Evolutionary conservation across 2,888 invertebrate genomes (phyloP).

Genomic region (Aromia moschata): DNA sequence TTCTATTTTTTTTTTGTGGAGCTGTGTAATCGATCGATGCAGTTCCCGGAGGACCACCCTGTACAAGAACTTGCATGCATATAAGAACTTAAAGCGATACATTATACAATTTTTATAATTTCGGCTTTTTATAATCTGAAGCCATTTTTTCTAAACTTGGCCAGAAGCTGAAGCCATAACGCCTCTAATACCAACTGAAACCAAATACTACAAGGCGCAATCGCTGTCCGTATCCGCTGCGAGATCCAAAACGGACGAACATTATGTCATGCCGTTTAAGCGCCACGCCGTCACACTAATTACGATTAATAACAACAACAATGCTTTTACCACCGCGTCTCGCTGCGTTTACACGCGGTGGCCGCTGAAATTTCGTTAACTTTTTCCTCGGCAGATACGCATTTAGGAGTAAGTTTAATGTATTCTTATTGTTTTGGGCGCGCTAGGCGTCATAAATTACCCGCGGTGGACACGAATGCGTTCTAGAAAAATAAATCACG

Average conservation of each 20-base stretch:
- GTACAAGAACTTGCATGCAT: too few relatives aligned
- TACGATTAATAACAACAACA: slow-evolving; percentile 24
- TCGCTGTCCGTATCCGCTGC: slow-evolving; percentile 7
- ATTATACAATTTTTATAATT: too few relatives aligned
- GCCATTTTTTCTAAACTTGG: too few relatives aligned
- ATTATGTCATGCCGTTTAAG: slow-evolving; percentile 25
- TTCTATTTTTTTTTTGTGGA: too few relatives aligned
- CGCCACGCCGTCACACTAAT: slow-evolving; percentile 24
- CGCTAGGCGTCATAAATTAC: slow-evolving; percentile 20
- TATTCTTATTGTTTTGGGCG: slow-evolving; percentile 19
- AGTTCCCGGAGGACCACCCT: too few relatives aligned
- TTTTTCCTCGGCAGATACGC: slow-evolving; percentile 11
- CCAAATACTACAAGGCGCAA: slow-evolving; percentile 22
- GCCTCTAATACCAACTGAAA: slow-evolving; percentile 13
- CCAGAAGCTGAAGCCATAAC: too few relatives aligned
- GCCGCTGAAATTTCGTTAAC: slow-evolving; percentile 3
- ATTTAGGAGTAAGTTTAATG: slow-evolving; percentile 5
- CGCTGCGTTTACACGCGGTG: slow-evolving; percentile 16
- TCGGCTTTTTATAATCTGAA: too few relatives aligned
- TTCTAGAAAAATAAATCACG: slow-evolving; percentile 19
- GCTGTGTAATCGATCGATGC: too few relatives aligned
- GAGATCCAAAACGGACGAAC: not conserved
- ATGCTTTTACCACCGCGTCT: slow-evolving; percentile 18
- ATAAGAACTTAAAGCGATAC: too few relatives aligned
- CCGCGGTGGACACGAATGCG: slow-evolving; percentile 2